phyloP scores from a whole-genome alignment of 1,140 invertebrate genomes.

The Tetramorium simillimum region DNA sequence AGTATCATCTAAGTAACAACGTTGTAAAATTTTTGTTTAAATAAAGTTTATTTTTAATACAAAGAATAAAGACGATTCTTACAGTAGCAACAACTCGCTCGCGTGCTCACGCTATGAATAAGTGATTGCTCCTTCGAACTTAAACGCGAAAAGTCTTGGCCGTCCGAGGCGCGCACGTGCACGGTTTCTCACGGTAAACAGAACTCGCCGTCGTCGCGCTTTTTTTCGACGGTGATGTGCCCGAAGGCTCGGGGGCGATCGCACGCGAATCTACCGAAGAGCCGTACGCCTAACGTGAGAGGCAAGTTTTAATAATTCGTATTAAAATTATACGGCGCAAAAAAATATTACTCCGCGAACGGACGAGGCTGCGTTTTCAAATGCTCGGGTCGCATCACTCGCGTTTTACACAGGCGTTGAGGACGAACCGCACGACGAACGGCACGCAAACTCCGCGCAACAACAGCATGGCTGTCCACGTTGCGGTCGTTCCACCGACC shows the following conservation, averaged over 20 bases:
- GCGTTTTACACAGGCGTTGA: neutral
- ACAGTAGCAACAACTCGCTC: conserved; percentile 61
- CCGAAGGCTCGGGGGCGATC: neutral
- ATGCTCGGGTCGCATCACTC: neutral
- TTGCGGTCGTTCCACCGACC: conserved; percentile 22
- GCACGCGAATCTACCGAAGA: neutral
- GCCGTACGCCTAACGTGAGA: neutral
- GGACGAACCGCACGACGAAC: neutral
- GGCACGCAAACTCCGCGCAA: neutral
- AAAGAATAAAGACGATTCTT: no score
- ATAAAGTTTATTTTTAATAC: no score
- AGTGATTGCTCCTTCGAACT: conserved; percentile 67
- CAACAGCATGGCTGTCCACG: neutral
- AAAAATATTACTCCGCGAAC: neutral
- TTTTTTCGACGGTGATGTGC: neutral
- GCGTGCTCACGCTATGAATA: conserved; percentile 66
- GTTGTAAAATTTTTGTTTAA: no score
- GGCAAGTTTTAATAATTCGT: neutral
- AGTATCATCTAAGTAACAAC: no score
- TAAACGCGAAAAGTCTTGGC: conserved; percentile 65
- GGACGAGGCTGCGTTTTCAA: neutral
- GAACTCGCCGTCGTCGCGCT: conserved; percentile 3
- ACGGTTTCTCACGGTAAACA: conserved; percentile 57
- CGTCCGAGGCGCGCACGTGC: conserved; percentile 59
- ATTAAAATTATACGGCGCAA: neutral